Conservation (phyloP, 2,113 vertebrate species). For the Alethe castanea region DNA sequence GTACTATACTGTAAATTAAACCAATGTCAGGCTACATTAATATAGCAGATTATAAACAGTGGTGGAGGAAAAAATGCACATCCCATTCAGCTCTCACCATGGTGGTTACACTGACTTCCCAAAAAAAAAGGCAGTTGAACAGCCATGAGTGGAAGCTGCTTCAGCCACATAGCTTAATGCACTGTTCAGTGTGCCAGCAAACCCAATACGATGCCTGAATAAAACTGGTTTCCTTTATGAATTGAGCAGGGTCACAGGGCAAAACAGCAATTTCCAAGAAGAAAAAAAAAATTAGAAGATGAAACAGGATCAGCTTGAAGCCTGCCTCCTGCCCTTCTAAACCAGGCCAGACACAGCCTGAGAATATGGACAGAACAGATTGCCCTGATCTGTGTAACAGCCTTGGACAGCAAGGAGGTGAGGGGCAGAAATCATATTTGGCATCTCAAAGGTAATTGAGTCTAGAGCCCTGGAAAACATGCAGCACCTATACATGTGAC, state of each 20-base stretch:
- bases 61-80: neutral
- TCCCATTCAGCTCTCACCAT: neutral
- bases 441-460: neutral
- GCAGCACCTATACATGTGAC: neutral
- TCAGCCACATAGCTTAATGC: neutral
- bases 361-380: neutral
- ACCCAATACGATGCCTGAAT: neutral
- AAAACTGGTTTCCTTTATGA: neutral
- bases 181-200: neutral
- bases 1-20: neutral
- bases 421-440: neutral
- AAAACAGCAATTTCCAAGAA: neutral
- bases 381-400: neutral
- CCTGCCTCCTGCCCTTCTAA: neutral
- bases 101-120: neutral
- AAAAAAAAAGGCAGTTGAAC: neutral
- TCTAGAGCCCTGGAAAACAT: neutral
- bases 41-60: neutral
- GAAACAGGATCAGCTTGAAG: neutral
- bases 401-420: neutral
- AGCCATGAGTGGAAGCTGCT: neutral
- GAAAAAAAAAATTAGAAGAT: neutral
- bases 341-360: neutral
- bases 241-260: neutral
- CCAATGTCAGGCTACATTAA: slow-evolving; percentile 8